These are phyloP conservation scores for Chaitophorus viminalis DNA, from an alignment of 2,888 invertebrate species.

Conservation along the genomic window DNA sequence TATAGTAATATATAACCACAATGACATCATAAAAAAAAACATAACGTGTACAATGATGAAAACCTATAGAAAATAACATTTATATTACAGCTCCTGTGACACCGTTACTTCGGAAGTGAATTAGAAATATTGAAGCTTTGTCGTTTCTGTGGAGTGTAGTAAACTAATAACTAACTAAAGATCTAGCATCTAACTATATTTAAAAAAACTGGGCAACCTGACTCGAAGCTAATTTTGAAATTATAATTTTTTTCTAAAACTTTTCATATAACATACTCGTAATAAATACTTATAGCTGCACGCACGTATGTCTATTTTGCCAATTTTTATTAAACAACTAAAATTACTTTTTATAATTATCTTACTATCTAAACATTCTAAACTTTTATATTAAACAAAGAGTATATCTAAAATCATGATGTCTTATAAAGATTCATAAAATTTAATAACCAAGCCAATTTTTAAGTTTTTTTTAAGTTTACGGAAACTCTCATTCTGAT, in stretches of 20 bases:
- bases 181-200: no score
- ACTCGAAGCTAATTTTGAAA: neutral
- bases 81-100: neutral
- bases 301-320: no score
- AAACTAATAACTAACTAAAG: neutral
- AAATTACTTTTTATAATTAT: no score
- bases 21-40: no score
- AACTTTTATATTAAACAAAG: neutral
- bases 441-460: conserved; percentile 19
- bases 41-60: neutral
- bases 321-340: no score
- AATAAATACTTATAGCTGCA: no score
- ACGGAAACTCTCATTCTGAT: neutral
- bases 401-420: neutral
- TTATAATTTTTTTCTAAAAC: neutral
- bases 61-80: neutral
- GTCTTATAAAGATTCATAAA: neutral
- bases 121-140: neutral
- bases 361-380: no score
- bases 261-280: neutral
- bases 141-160: neutral
- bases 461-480: conserved; percentile 27
- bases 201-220: neutral
- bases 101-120: neutral
- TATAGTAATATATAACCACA: no score